These are phyloP conservation scores for Automeris io DNA, from an alignment of 2,888 invertebrate genomes.

Conservation along the genomic window DNA sequence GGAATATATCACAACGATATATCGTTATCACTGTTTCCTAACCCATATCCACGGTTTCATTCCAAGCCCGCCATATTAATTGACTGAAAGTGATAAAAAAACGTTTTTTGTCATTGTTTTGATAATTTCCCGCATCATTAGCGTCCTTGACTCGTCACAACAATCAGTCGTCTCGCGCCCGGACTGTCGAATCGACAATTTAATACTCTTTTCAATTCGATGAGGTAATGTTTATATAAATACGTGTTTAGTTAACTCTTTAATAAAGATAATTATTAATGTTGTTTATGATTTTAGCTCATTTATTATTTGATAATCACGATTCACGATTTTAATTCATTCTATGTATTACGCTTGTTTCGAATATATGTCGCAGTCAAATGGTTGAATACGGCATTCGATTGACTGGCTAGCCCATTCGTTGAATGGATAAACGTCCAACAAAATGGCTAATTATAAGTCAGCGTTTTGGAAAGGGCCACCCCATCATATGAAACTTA, in stretches of 20 bases:
- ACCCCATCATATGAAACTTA: no score
- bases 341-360: background rate
- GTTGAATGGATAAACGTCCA: no score
- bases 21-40: no score
- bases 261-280: background rate
- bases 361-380: background rate
- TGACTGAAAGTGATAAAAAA: background rate
- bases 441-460: no score
- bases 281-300: background rate
- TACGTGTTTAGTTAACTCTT: conserved; percentile 4
- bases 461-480: no score
- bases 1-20: no score
- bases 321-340: conserved; percentile 1
- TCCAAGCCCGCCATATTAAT: background rate
- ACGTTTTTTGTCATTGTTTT: conserved; percentile 41
- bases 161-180: conserved; percentile 29
- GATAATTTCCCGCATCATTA: conserved; percentile 49
- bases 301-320: conserved; percentile 1
- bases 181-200: conserved; percentile 25
- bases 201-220: conserved; percentile 16
- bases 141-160: conserved; percentile 36
- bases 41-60: no score
- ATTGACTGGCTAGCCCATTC: no score
- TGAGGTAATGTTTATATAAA: conserved; percentile 17
- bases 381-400: no score